These are phyloP conservation scores for Lamprologus speciosus DNA, from an alignment of 2,113 vertebrate species.

Conservation along the genomic window DNA sequence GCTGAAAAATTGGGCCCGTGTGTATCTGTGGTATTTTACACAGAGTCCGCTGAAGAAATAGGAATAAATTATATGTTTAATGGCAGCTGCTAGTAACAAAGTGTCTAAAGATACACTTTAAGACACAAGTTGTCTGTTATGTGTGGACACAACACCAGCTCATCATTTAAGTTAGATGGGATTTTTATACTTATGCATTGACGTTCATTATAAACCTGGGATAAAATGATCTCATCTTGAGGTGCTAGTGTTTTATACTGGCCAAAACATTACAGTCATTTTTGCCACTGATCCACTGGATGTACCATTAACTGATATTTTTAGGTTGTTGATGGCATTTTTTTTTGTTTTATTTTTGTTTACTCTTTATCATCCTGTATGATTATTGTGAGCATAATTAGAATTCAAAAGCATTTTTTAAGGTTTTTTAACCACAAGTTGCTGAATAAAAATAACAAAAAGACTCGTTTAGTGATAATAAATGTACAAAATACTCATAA, in stretches of 20 bases:
- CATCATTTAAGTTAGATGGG: not conserved
- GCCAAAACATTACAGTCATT: not conserved
- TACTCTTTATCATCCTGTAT: not conserved
- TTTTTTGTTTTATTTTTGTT: not conserved
- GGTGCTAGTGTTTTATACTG: not conserved
- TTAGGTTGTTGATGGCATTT: not conserved
- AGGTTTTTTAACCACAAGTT: not conserved
- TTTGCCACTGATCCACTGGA: not conserved
- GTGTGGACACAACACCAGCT: not conserved
- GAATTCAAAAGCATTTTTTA: not conserved
- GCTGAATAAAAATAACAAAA: not conserved
- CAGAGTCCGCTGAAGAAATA: not conserved
- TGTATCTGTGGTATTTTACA: not conserved
- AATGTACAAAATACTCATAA: not conserved
- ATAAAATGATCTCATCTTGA: not conserved
- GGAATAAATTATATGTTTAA: not conserved
- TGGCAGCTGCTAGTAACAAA: not conserved
- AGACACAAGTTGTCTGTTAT: not conserved
- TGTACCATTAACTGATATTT: not conserved
- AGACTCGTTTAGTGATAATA: not conserved
- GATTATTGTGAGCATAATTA: not conserved
- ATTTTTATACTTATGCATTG: not conserved
- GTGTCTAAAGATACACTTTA: not conserved
- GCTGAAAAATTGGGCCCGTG: fast-evolving
- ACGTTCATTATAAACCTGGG: not conserved